Evolutionary conservation across 2,888 invertebrate genomes (phyloP).

Genomic region (Melieria omissa): DNA sequence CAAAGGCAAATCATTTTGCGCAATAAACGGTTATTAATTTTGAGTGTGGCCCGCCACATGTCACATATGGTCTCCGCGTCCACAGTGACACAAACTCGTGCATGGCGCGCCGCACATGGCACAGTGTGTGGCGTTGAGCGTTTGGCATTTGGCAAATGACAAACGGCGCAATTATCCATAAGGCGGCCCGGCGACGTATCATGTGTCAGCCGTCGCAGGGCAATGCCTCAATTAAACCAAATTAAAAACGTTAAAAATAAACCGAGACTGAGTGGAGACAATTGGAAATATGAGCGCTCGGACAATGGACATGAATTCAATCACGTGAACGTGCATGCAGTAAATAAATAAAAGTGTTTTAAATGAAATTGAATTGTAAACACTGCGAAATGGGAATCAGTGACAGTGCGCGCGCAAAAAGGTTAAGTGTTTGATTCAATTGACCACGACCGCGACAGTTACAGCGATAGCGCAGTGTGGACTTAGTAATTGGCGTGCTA

Average conservation of each 20-base stretch:
- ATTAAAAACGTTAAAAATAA: background rate
- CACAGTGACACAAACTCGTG: no score
- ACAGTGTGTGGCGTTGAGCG: no score
- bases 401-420: background rate
- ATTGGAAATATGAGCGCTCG: background rate
- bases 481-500: background rate
- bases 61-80: no score
- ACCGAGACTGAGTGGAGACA: background rate
- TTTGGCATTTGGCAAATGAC: no score
- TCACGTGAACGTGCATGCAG: background rate
- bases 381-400: background rate
- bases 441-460: background rate
- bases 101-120: no score
- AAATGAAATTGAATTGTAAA: background rate
- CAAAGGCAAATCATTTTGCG: no score
- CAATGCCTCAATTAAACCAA: background rate
- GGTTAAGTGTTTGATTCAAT: constrained; percentile 3
- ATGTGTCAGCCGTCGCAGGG: background rate
- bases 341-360: background rate
- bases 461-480: no score
- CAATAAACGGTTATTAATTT: no score
- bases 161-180: no score
- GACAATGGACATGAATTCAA: background rate
- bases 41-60: no score
- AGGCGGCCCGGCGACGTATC: background rate